Evolutionary conservation across 2,113 vertebrate genomes (phyloP), one percentile per base, ranked within the genome.

Genomic region (Eulemur rufifrons): DNA sequence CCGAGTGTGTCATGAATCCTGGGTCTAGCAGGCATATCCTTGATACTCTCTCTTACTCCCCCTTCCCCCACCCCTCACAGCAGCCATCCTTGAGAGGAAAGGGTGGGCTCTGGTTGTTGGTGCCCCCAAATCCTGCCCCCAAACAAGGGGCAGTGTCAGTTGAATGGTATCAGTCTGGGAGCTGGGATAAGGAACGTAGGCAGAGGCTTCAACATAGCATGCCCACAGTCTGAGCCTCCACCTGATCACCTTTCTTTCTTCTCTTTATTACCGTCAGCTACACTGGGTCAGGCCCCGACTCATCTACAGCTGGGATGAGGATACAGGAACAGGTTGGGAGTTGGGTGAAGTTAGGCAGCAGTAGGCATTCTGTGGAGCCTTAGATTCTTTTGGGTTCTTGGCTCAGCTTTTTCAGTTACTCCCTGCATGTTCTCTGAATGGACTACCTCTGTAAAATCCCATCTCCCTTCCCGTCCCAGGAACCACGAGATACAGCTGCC

Each of bases 321-420:
- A 5, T 10, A 0, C 6, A 29, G 5, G 5, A 39, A 27, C 10
- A 25, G 23, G 4, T 1, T 32, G 50, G n/a, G 20, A 29, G 10
- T 80, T 14, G 20, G 39, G 32, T 2, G 47, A 12, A 50, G 7
- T n/a, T 52, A 74, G 12, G 25, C 34, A 93, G 47, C 2, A 5
- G 8, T 20, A 23, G 0, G 0, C n/a, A 21, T 37, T 23, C 32
- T 54, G 5, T 11, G 39, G 47, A 8, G 27, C 6, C 27, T 34
- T 15, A 59, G 34, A 17, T 12, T 29, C 37, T 56, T 14, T 12
- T 27, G 8, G 6, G 27, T 56, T 88, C 23, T 59, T 21, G 29
- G 52, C 5, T 37, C 14, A 66, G n/a, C 23, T 69, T 52, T 66
- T 37, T 74, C 12, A 54, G n/a, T 52, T 76, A 21, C 3, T n/a